Conservation (phyloP, 1,140 invertebrate genomes). For the Bombus difficillimus region DNA sequence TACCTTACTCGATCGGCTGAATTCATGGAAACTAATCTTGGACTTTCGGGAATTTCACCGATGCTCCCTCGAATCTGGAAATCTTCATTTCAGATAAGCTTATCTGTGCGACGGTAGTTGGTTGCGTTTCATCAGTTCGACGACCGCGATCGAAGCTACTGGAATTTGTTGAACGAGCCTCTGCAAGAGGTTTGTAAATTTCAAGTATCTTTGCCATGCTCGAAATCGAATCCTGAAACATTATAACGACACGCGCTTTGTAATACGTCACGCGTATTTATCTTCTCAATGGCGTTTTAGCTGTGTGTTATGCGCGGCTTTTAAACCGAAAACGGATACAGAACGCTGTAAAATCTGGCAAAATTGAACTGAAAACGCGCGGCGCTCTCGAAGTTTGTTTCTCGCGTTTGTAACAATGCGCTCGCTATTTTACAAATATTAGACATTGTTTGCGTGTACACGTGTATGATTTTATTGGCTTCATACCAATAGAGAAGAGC, state of each 20-base stretch:
- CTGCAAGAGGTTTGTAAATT: not conserved
- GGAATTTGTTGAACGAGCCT: not conserved
- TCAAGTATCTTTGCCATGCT: not conserved
- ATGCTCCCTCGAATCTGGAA: not conserved
- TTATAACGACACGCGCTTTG: not conserved
- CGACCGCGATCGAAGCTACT: not conserved
- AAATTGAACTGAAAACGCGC: not conserved
- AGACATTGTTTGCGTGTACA: not conserved
- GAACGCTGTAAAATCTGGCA: not conserved
- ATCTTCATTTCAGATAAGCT: conserved; percentile 27
- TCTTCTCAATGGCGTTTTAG: too few relatives aligned
- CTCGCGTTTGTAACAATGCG: too few relatives aligned
- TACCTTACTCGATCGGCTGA: not conserved
- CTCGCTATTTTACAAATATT: not conserved
- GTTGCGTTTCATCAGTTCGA: not conserved
- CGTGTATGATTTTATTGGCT: not conserved
- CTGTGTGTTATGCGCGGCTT: not conserved
- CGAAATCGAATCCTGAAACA: not conserved
- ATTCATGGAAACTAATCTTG: not conserved
- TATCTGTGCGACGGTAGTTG: not conserved
- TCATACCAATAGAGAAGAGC: not conserved
- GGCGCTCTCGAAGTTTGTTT: not conserved
- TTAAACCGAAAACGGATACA: not conserved
- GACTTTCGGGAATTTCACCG: not conserved
- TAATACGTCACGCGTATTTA: not conserved